Conservation (phyloP, 2,797 vertebrate species). For the Phaenicophaeus curvirostris region DNA sequence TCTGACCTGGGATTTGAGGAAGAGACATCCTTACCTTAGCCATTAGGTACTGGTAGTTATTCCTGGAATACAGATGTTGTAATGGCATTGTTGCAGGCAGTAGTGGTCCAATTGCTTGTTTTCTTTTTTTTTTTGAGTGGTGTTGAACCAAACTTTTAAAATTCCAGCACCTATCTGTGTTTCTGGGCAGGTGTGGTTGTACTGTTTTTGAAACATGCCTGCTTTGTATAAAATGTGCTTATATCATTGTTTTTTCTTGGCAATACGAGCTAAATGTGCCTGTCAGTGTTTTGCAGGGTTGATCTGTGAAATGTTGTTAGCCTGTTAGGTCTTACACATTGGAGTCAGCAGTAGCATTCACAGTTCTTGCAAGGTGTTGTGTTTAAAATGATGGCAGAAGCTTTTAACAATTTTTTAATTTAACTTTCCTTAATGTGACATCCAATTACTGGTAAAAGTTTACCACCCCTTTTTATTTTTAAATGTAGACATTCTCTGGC, state of each 20-base stretch:
- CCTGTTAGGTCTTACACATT: background rate
- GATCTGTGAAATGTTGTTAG: slow-evolving; percentile 9
- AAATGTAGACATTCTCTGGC: background rate
- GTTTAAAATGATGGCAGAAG: background rate
- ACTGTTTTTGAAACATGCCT: background rate
- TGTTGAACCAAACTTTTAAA: background rate
- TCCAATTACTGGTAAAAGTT: background rate
- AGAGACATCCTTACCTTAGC: background rate
- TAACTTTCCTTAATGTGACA: background rate
- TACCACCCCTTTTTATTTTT: background rate
- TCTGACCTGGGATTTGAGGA: background rate
- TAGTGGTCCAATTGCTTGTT: accelerated
- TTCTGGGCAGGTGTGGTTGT: background rate
- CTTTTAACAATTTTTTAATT: background rate
- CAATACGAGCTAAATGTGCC: background rate
- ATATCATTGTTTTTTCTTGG: background rate
- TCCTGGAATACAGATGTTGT: background rate
- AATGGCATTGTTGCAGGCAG: accelerated
- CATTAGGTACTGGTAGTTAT: background rate
- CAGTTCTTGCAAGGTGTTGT: background rate
- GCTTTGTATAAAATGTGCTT: background rate
- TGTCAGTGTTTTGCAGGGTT: background rate
- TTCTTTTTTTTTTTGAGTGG: background rate
- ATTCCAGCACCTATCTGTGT: accelerated
- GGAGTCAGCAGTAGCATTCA: background rate